Evolutionary conservation across 2,797 vertebrate genomes (phyloP), one percentile per base, ranked within the genome.

Genomic region (Trachurus trachurus): DNA sequence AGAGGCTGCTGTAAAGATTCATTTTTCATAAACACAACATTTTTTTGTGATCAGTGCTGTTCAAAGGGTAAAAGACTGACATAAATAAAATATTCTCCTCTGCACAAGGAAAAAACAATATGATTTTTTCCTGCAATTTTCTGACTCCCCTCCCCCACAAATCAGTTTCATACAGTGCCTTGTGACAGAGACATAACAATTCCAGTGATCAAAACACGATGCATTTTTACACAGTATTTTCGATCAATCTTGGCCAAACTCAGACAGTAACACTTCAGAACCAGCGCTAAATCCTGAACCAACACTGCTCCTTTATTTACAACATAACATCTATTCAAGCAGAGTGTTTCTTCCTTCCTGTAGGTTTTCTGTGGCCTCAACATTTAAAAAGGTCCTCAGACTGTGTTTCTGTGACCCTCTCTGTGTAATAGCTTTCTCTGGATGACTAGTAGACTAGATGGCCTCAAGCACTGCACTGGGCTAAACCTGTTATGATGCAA

Each of bases 401-500:
- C 58, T 67, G 57, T 74, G 69, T 79, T 74, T 73, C 52, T 61
- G 53, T 83, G 81, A 84, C 84, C 83, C 79, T 82, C 56, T 83
- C 75, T 77, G 47, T 64, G 59, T 88, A 88, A 92, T 81, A 78
- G 86, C 79, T 88, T 89, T 88, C 78, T 81, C 53, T 84, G 54
- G 71, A 85, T 75, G 80, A 85, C 76, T 61, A 59, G 71, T 66
- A 59, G 63, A 52, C 66, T 34, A 47, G 53, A 81, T 84, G 76
- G 78, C 82, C 80, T 84, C 16, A 2, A 76, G 83, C 71, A 76
- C 57, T 83, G 60, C 76, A 60, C 42, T 57, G 67, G 70, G 70
- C 78, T 72, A 79, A 83, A 86, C 68, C 66, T 85, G 84, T 82
- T 82, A 80, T 83, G 87, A 89, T 79, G 88, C 80, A 87, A 89